Base-by-base conservation (phyloP, 1,140 invertebrate genomes). In the Paralvinella palmiformis region DNA sequence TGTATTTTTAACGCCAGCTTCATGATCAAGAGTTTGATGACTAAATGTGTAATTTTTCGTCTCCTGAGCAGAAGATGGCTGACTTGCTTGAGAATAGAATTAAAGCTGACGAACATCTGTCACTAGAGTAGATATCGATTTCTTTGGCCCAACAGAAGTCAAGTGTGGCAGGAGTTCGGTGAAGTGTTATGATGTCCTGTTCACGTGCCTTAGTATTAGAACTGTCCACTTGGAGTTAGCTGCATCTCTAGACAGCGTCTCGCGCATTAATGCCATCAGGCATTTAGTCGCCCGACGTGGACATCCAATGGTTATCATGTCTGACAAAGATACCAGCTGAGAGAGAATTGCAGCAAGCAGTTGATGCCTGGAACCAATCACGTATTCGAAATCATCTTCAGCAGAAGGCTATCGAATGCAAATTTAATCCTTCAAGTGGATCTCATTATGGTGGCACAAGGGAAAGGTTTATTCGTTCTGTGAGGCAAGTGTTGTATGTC, bases 81-180 rank as follows among this genome's bases (percentile, higher is more conserved):
- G 32, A 70, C 56, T 48, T 67, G 20, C 67, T 62, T 0, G n/a
- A 55, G 15, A 57, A 71, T 20, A 41, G 69, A 20, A 1, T 73
- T 0, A 27, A n/a, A 22, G 6, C 62, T n/a, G 56, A 64, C 31
- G 33, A 58, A 32, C 69, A 64, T 33, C 71, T 70, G 3, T 76
- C 62, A 59, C 60, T 4, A 13, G 36, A 50, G 67, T 67, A 15
- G 71, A 71, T 13, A 53, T 72, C 22, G 72, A 75, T 33, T 73
- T 60, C 64, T 75, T 74, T 66, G 65, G 71, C 10, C 70, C 74
- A 0, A 62, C 74, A n/a, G 13, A 48, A 29, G 63, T 74, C 10
- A 71, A 59, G 32, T n/a, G n/a, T n/a, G 58, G 45, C 24, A 35
- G 68, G 6, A 55, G 33, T 15, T n/a, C n/a, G 41, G 44, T 69